Evolutionary conservation across 2,797 vertebrate genomes (phyloP), one percentile per base, ranked within the genome.

Genomic region (Gambelia wislizenii): DNA sequence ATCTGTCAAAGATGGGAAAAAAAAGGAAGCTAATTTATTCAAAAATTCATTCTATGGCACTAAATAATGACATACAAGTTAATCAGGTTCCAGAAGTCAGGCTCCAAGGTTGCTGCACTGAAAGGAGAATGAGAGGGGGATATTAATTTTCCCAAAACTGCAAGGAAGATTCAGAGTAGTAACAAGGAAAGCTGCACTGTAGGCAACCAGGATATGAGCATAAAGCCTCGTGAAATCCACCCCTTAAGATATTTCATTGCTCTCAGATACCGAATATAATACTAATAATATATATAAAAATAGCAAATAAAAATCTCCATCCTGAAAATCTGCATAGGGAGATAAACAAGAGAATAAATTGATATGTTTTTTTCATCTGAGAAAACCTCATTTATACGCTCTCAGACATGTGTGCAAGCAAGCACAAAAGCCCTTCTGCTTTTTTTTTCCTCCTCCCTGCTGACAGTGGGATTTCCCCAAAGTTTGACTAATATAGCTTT

Each of bases 1-100:
- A 99, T 90, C 99, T 99, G 93, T 83, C 18, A 90, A 42, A 70
- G 8, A 76, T 12, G 1, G 90, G 88, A 88, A 84, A 80, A 89
- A 90, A 85, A 82, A 91, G 69, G 83, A 89, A 10, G 64, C 84
- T 56, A 54, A 91, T 47, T 42, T 42, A 25, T 56, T 30, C 85
- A 80, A 30, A 79, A 83, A 70, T 39, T 69, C 52, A 87, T 39
- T 56, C 0, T 54, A 25, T 54, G 27, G 1, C 54, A 22, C 25
- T 0, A 77, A 76, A 77, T 91, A 85, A 88, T 36, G 72, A 67
- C 70, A 82, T 83, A 85, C 49, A 81, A 88, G 47, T 30, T 85
- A 88, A 6, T 78, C 69, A 59, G 59, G n/a, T 56, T 22, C 83
- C 4, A 52, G 2, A 83, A 77, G 72, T 42, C 33, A 44, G 1